Base-by-base conservation (phyloP, 2,888 invertebrate species). In the Chelonus formosanus region DNA sequence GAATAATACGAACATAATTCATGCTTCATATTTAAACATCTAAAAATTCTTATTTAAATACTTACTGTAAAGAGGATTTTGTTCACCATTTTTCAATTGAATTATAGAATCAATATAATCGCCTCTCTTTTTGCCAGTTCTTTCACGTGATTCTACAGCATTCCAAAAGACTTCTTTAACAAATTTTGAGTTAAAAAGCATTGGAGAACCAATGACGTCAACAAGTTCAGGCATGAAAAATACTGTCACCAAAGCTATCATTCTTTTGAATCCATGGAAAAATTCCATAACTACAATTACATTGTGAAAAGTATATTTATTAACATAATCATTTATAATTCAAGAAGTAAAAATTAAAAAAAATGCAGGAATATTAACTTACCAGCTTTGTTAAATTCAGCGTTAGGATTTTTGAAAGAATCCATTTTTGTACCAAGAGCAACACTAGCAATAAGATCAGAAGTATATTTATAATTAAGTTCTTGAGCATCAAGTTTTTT, bases 181-280 rank as follows among this genome's bases (percentile, higher is more conserved):
- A 54, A 80, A 81, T 65, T 69, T 65, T 0, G 78, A 78, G 56
- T 79, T 75, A 65, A 79, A 80, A 3, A 82, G 68, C 69, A 81
- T 73, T 3, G 70, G 70, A 7, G 75, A 74, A 3, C 80, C 80
- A n/a, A 81, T 72, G 5, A 77, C 35, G 61, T 80, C 78, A 0
- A 79, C 76, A 10, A 81, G 59, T 73, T 81, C 82, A 0, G 82
- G 81, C 73, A 80, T 76, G 63, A 82, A 82, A 60, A 82, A 81
- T 0, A 81, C 79, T 3, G 76, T 76, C 0, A 80, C 78, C 7
- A 81, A 68, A 2, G 80, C 80, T 1, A 81, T 75, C 81, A 81
- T 81, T 35, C 81, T 67, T 54, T 79, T 80, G 62, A 81, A 80
- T 43, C 79, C 78, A 58, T 80, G 79, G 53, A 80, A 81, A 48